These are phyloP conservation scores for Cnemophilus loriae DNA, from an alignment of 2,113 vertebrate genomes.

Conservation along the genomic window DNA sequence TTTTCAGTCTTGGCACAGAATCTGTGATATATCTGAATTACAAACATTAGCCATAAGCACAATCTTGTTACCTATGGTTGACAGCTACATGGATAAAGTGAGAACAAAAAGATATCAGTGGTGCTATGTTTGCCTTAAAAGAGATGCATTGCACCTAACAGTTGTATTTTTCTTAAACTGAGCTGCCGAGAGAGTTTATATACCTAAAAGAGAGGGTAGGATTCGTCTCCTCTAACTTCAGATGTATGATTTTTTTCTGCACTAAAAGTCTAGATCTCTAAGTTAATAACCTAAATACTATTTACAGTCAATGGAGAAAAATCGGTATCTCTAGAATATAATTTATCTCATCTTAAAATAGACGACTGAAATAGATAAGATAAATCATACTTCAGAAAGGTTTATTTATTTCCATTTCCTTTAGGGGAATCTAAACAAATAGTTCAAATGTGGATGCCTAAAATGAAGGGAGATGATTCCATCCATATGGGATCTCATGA, in stretches of 20 bases:
- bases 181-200: not conserved
- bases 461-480: not conserved
- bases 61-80: not conserved
- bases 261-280: not conserved
- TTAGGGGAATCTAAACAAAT: not conserved
- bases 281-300: not conserved
- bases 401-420: not conserved
- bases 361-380: not conserved
- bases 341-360: not conserved
- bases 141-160: not conserved
- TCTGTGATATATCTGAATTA: not conserved
- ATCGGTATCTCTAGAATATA: not conserved
- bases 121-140: not conserved
- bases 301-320: not conserved
- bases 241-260: not conserved
- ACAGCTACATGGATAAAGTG: not conserved
- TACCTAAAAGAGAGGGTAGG: not conserved
- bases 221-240: not conserved
- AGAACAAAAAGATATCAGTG: not conserved
- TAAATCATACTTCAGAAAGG: not conserved
- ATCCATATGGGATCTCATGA: not conserved
- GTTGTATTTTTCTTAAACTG: not conserved
- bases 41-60: not conserved
- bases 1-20: not conserved
- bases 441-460: not conserved